phyloP scores from a whole-genome alignment of 2,113 vertebrate genomes.

The Xerus inauris region DNA sequence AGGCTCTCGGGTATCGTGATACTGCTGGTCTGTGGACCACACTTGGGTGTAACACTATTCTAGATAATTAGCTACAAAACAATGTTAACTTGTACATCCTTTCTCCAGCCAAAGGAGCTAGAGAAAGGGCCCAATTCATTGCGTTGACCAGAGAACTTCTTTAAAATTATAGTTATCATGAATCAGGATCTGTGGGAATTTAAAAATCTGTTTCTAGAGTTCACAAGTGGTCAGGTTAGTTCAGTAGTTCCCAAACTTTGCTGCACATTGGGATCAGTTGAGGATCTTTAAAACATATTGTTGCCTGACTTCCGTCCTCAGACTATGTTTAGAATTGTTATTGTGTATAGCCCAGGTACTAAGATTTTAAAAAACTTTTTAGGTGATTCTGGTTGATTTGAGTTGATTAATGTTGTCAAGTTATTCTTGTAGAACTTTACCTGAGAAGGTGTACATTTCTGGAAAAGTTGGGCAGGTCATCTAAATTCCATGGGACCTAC shows the following conservation, averaged over 20 bases:
- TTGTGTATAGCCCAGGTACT: neutral
- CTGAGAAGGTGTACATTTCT: neutral
- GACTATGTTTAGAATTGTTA: neutral
- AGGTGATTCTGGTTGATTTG: neutral
- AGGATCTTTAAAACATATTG: neutral
- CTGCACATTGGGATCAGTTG: neutral
- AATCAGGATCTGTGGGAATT: neutral
- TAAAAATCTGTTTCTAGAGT: neutral
- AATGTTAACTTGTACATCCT: neutral
- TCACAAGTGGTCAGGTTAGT: neutral
- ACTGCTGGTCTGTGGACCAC: neutral
- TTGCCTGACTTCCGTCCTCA: neutral
- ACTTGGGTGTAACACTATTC: neutral
- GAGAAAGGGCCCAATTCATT: neutral
- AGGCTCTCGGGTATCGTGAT: neutral
- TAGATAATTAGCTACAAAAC: neutral
- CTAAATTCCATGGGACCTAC: neutral
- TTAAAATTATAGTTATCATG: neutral
- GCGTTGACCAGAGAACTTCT: neutral
- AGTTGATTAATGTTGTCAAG: neutral
- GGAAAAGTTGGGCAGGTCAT: neutral
- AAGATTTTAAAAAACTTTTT: neutral
- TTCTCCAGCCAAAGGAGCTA: neutral
- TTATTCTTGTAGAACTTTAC: neutral
- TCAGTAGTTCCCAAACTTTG: constrained; percentile 10